Base-by-base conservation (phyloP, 2,888 invertebrate species). In the Platycnemis pennipes region DNA sequence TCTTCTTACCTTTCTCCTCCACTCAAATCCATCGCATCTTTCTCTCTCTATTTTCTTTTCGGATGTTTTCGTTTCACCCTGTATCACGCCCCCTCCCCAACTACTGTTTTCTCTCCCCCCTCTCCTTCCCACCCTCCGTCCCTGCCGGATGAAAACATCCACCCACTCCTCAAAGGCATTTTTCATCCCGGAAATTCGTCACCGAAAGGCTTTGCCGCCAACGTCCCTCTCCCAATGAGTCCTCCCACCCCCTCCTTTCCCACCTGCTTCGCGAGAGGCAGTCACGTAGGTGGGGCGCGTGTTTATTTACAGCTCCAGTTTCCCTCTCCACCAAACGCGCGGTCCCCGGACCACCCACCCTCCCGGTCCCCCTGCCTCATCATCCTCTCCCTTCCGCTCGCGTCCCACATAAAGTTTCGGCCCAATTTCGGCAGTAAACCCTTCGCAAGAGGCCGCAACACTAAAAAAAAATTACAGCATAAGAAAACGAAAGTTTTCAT, bases 401-500 rank as follows among this genome's bases (percentile, higher is more conserved):
- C 63, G 63, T 63, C 26, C n/a, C 77, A 77, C 37, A 77, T 77
- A 37, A 77, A 77, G 31, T 26, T 37, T 37, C 77, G 77, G 16
- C 77, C 77, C 37, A 77, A 0, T 77, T 77, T 16, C 0, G 77
- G 1, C 77, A 8, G 13, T 77, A 77, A 77, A 77, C 37, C 77
- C 63, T 77, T 77, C 16, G 77, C 77, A 37, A 77, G 37, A 37
- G 31, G 37, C 77, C 77, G 37, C 77, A 37, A 13, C 77, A 77
- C 77, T 77, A 77, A 77, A 31, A 37, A 77, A 77, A 77, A 77
- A 77, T 49, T 1, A 69, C 31, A 77, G 77, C 31, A 26, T 16
- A 8, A 77, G 37, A 77, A 77, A 77, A 77, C 11, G 31, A 77
- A 77, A 77, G 77, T 77, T 77, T 77, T 37, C 77, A 77, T 77